Evolutionary conservation across 92 coral and sea anemone genomes (phyloP), one percentile per base, ranked within the genome.

Genomic region (Parazoanthus swiftii): DNA sequence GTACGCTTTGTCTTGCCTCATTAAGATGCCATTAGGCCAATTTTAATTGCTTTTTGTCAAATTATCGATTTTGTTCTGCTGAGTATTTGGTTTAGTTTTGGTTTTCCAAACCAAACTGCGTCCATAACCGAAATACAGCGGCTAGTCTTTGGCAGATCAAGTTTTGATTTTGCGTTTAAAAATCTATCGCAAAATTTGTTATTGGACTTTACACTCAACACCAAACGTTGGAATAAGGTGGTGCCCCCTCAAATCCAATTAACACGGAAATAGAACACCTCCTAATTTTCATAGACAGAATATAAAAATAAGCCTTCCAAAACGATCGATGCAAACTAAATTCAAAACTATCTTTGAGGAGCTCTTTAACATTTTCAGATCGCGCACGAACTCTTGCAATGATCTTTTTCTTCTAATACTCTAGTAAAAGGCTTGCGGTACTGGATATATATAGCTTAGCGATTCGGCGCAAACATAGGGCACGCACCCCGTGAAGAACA

Each of bases 211-310:
- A 46, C 20, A 67, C 58, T 70, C 37, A 67, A 46, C 18, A 51
- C 46, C 76, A 39, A 82, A 29, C 18, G 39, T 23, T 11, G 16
- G 15, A 67, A 44, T 44, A 43, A 37, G 8, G 25, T 65, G 50
- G 74, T 44, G 46, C 16, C 23, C 21, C 71, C 44, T 42, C 50
- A 83, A 83, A 84, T 84, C 78, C 87, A 84, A 84, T 84, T 84
- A 70, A 36, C 79, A 15, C 25, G 37, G 54, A 44, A 66, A 79
- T 8, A n/a, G 20, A 23, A 48, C 39, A 79, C 82, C 67, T 79
- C 37, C 38, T 79, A 8, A 7, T 26, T 9, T 35, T 74, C 42
- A 1, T 38, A 8, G 48, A 33, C 80, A 23, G 23, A 54, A 79
- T 46, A 46, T 38, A 44, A 51, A 29, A 15, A 71, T 14, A 79